Evolutionary conservation across 2,888 invertebrate genomes (phyloP).

Genomic region (Parelbella ahira): DNA sequence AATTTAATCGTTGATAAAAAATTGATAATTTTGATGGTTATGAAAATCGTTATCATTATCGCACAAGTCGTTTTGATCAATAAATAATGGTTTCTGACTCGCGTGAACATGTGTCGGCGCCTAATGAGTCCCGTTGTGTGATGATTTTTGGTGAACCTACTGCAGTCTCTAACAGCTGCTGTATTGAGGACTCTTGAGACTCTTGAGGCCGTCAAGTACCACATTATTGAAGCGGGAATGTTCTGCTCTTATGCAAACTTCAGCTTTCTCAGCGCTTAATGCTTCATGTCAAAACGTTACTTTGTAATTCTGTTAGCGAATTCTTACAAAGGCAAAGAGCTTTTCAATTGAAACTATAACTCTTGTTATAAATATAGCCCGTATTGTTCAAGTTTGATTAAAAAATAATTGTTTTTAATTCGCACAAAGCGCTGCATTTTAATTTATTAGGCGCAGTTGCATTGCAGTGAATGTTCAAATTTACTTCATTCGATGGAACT

Average conservation of each 20-base stretch:
- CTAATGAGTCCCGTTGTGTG: slow-evolving; percentile 12
- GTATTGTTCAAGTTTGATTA: slow-evolving; percentile 12
- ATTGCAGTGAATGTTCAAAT: too few relatives aligned
- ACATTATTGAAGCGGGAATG: slow-evolving; percentile 39
- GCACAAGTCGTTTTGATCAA: too few relatives aligned
- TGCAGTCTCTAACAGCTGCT: slow-evolving; percentile 53
- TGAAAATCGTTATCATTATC: too few relatives aligned
- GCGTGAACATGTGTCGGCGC: too few relatives aligned
- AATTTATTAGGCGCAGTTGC: slow-evolving; percentile 16
- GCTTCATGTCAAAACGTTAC: slow-evolving; percentile 37
- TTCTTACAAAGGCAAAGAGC: slow-evolving; percentile 19
- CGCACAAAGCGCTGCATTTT: slow-evolving; percentile 1
- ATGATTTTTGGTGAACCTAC: slow-evolving; percentile 19
- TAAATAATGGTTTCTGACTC: too few relatives aligned
- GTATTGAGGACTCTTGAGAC: slow-evolving; percentile 48
- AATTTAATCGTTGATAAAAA: too few relatives aligned
- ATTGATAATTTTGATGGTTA: too few relatives aligned
- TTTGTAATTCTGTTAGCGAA: slow-evolving; percentile 15
- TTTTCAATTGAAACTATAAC: slow-evolving; percentile 7
- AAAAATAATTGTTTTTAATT: slow-evolving; percentile 17
- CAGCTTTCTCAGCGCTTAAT: slow-evolving; percentile 39
- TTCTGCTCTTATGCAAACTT: slow-evolving; percentile 41
- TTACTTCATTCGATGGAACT: too few relatives aligned
- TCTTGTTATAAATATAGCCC: background rate
- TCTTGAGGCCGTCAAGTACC: slow-evolving; percentile 40